Evolutionary conservation across 2,113 vertebrate genomes (phyloP).

Genomic region (Brachionichthys hirsutus): DNA sequence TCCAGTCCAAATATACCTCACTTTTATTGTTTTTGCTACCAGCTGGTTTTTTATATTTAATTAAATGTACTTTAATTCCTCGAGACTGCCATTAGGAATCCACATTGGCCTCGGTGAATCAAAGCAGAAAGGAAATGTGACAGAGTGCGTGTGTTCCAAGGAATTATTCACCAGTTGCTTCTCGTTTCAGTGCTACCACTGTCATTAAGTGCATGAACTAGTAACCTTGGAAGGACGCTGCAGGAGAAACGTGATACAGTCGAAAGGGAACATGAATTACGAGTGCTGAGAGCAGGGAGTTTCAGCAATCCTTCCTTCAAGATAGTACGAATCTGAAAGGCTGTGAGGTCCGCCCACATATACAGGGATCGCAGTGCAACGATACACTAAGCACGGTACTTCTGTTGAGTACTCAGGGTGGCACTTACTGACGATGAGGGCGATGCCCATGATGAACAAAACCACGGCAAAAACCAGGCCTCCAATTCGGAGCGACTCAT

Average conservation of each 20-base stretch:
- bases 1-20: no score
- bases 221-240: conserved; percentile 10
- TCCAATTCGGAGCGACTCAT: conserved; percentile 84
- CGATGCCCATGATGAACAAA: conserved; percentile 85
- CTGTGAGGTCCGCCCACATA: conserved; percentile 4
- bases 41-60: no score
- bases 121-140: conserved; percentile 2
- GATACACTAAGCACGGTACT: not conserved
- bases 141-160: conserved; percentile 14
- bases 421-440: conserved; percentile 87
- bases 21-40: no score
- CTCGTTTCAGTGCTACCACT: conserved; percentile 44
- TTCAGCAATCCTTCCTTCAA: conserved; percentile 16
- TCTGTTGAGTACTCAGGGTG: not conserved
- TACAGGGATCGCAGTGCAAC: conserved; percentile 7
- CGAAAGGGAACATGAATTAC: conserved; percentile 15
- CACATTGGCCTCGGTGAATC: not conserved
- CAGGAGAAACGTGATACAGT: conserved; percentile 7
- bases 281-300: conserved; percentile 6
- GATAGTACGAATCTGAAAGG: not conserved
- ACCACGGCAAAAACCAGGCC: conserved; percentile 87
- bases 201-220: conserved; percentile 32
- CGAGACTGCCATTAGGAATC: not conserved
- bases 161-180: conserved; percentile 54
- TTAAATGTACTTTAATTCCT: not conserved